Evolutionary conservation across 1,140 invertebrate genomes (phyloP), one percentile per base, ranked within the genome.

Genomic region (Tetramorium simillimum): DNA sequence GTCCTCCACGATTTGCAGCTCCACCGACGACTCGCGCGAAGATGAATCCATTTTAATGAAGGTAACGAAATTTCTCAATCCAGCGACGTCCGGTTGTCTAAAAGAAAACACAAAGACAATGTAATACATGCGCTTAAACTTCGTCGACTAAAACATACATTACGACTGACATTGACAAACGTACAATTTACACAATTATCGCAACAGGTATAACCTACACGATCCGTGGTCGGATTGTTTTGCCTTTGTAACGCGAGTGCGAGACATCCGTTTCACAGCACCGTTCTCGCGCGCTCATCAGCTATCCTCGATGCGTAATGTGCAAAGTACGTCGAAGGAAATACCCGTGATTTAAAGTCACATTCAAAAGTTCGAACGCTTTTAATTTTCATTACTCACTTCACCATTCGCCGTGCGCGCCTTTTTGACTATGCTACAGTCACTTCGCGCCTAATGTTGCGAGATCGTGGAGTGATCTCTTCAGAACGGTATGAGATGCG

Each of bases 1-100:
- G 1, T 93, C 93, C 60, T 93, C 92, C 14, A 16, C n/a, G 16
- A 90, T 76, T 12, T 75, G 33, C 9, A 91, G 14, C n/a, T 91
- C 40, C 3, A 51, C 0, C 21, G 40, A 73, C 1, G 86, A 82
- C 0, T 21, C 60, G 7, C 58, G 5, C 0, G 51, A 63, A 4
- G 75, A 40, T 37, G 62, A 5, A 46, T 87, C 84, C 87, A 91
- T 90, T 33, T 82, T 82, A 72, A 2, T 21, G 0, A 9, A 21
- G 7, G 46, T 73, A n/a, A 7, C 21, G 1, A 16, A 16, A 6
- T 7, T 24, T 69, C 4, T 33, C 14, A 14, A n/a, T 46, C 16
- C 2, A 14, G 14, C 33, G 16, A 28, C 6, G 12, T 49, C 2
- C n/a, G 18, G 37, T 5, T 46, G 33, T 40, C 77, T 81, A 43